Conservation (phyloP, 2,113 vertebrate genomes). For the Silurus glanis region DNA sequence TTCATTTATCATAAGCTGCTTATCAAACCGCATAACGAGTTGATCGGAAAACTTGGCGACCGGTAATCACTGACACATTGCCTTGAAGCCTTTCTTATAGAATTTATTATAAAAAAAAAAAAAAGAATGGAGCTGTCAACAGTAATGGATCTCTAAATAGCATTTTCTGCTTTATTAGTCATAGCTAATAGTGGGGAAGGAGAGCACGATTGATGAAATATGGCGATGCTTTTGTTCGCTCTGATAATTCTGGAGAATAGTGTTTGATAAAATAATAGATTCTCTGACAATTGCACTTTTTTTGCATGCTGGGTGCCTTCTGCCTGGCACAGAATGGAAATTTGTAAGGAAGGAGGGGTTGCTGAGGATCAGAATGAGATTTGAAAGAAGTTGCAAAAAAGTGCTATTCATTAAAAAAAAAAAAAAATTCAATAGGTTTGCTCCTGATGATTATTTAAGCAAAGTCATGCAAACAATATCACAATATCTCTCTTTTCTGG, state of each 20-base stretch:
- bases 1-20: background rate
- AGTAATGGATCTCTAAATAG: slow-evolving; percentile 75
- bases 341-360: slow-evolving; percentile 65
- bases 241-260: slow-evolving; percentile 61
- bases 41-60: background rate
- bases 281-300: slow-evolving; percentile 65
- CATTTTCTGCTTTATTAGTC: slow-evolving; percentile 80
- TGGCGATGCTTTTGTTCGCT: slow-evolving; percentile 61
- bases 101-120: slow-evolving; percentile 27
- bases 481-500: background rate
- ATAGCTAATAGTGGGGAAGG: slow-evolving; percentile 75
- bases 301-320: slow-evolving; percentile 71
- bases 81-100: background rate
- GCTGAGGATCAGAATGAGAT: slow-evolving; percentile 56
- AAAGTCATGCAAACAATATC: slow-evolving; percentile 27
- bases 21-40: background rate
- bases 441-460: slow-evolving; percentile 50
- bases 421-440: background rate
- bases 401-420: slow-evolving; percentile 53
- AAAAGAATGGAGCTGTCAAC: slow-evolving; percentile 72
- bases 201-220: slow-evolving; percentile 67
- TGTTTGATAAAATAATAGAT: slow-evolving; percentile 64
- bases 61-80: background rate
- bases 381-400: slow-evolving; percentile 50
- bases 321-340: slow-evolving; percentile 59